Evolutionary conservation across 2,888 invertebrate species (phyloP), one percentile per base, ranked within the genome.

Genomic region (Phortica magna): DNA sequence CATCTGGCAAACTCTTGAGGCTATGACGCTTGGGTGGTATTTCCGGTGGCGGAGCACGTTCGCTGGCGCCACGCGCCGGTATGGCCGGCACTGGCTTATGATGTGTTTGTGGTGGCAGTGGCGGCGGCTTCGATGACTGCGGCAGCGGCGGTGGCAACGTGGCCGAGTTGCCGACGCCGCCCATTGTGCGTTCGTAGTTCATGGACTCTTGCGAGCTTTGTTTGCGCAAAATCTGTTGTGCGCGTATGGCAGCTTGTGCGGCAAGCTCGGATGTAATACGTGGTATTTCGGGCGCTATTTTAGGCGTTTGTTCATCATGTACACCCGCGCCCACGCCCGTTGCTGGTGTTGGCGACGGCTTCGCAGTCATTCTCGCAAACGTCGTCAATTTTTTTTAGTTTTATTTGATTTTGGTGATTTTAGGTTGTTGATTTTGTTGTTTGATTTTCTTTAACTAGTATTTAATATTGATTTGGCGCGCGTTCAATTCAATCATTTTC

Each of bases 1-100:
- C 89, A 75, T 91, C 91, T n/a, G 91, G 89, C 39, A 91, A 77
- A 72, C 89, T 89, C 75, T 92, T 92, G 0, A 92, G 81, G 53
- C 90, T 91, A 64, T 90, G 89, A 0, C 92, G 90, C 75, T 92
- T 92, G 53, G 92, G 92, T 75, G 92, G 92, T 80, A 92, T 92
- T 82, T 92, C 92, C 0, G 92, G 92, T 42, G 92, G 92, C 41
- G 90, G 89, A 0, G 89, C 82, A 7, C 91, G 89, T 67, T 90
- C 91, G 53, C 87, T 81, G 76, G 89, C 81, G 0, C 89, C 89
- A 12, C 92, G 89, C 2, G 92, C 91, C 59, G 92, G 92, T 79
- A 92, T 91, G 71, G 91, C 91, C 12, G 92, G 92, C 82, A 91
- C 91, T 74, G 91, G 91, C 19, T 78, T 73, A n/a, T 73, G 68